These are phyloP conservation scores for Lepidochrysops patricia DNA, from an alignment of 2,888 invertebrate genomes.

Conservation along the genomic window DNA sequence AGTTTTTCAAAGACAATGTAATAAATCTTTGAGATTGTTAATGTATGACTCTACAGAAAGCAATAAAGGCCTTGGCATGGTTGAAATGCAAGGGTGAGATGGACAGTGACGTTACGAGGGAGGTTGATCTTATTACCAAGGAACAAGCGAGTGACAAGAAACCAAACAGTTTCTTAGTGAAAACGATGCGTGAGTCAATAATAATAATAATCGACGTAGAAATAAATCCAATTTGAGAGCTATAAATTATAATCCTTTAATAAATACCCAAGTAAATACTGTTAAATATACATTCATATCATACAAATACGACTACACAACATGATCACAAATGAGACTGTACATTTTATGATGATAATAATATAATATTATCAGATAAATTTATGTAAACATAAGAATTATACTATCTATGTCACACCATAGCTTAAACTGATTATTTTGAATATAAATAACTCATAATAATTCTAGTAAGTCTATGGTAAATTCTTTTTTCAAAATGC, in stretches of 20 bases:
- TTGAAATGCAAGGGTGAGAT: constrained; percentile 46
- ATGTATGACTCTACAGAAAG: too few species aligned
- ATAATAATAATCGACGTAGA: too few species aligned
- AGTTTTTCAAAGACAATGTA: too few species aligned
- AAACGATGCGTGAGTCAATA: constrained; percentile 46
- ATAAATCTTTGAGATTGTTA: too few species aligned
- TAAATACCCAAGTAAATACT: not conserved
- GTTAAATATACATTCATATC: not conserved
- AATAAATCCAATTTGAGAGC: too few species aligned
- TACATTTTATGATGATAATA: not conserved
- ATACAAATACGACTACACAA: not conserved
- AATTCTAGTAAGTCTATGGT: too few species aligned
- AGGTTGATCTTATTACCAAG: constrained; percentile 41
- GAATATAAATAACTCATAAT: too few species aligned
- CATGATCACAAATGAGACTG: not conserved
- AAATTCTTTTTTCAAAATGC: too few species aligned
- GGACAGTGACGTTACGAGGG: constrained; percentile 37
- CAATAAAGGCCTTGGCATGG: constrained; percentile 49
- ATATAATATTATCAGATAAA: not conserved
- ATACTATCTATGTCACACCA: not conserved
- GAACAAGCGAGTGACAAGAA: constrained; percentile 50
- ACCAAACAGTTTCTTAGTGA: constrained; percentile 43
- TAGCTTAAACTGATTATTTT: not conserved
- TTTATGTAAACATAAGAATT: not conserved
- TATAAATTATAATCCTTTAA: not conserved